These are phyloP conservation scores for Malthinus flaveolus DNA, from an alignment of 2,888 invertebrate species.

Conservation along the genomic window DNA sequence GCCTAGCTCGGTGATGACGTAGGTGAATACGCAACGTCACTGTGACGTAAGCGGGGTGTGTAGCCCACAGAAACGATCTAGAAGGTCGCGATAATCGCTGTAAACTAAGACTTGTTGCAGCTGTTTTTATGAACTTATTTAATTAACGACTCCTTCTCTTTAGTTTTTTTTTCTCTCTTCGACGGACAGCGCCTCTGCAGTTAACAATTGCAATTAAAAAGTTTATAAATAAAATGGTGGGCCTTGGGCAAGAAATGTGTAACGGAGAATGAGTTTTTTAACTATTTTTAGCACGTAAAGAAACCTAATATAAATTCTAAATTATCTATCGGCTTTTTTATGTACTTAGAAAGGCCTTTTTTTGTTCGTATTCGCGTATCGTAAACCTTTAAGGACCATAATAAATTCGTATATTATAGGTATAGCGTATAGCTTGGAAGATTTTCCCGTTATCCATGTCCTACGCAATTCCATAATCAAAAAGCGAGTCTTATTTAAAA, in stretches of 20 bases:
- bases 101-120: constrained; percentile 29
- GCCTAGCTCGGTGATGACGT: constrained; percentile 25
- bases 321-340: too few relatives aligned
- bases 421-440: too few relatives aligned
- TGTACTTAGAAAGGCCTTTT: too few relatives aligned
- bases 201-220: background rate
- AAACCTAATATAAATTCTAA: too few relatives aligned
- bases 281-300: too few relatives aligned
- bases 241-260: background rate
- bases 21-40: constrained; percentile 27
- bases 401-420: too few relatives aligned
- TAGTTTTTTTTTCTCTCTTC: background rate
- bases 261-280: too few relatives aligned
- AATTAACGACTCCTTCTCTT: background rate
- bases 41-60: constrained; percentile 37
- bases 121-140: constrained; percentile 22
- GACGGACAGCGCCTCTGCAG: background rate
- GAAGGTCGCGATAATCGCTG: constrained; percentile 34
- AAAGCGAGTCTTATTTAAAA: too few relatives aligned
- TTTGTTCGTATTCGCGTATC: too few relatives aligned
- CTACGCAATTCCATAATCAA: too few relatives aligned
- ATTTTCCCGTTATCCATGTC: too few relatives aligned
- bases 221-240: background rate
- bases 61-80: constrained; percentile 36
- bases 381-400: too few relatives aligned